phyloP scores from a whole-genome alignment of 2,888 invertebrate genomes.

The Mechanitis messenoides region DNA sequence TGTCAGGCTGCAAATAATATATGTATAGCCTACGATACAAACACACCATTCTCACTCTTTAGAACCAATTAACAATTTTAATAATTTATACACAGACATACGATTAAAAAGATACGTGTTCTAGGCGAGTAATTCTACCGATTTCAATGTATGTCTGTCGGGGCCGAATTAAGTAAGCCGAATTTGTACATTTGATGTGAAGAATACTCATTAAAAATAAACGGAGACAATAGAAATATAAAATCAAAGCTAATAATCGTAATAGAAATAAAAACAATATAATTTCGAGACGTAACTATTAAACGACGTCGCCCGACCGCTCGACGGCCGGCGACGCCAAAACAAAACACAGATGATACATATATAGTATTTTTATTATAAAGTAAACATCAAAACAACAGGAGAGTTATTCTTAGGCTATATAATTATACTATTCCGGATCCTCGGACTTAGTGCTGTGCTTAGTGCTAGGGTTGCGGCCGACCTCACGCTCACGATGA shows the following conservation, averaged over 20 bases:
- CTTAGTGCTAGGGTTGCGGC: slow-evolving; percentile 45
- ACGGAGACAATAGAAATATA: neutral
- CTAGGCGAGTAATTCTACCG: slow-evolving; percentile 18
- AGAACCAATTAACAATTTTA: slow-evolving; percentile 40
- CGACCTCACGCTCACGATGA: slow-evolving; percentile 75
- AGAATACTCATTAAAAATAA: slow-evolving; percentile 23
- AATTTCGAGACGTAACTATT: too few species aligned
- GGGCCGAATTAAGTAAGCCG: slow-evolving; percentile 20
- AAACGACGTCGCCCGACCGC: neutral
- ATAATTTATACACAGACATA: slow-evolving; percentile 34
- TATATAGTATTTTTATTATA: slow-evolving; percentile 6
- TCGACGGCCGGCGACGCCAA: neutral
- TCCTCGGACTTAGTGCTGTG: slow-evolving; percentile 6
- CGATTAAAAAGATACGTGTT: slow-evolving; percentile 31
- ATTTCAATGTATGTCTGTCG: slow-evolving; percentile 16
- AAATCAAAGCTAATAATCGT: neutral
- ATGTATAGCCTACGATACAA: slow-evolving; percentile 49
- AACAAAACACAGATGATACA: slow-evolving; percentile 3
- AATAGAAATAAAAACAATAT: neutral
- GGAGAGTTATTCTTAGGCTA: slow-evolving; percentile 6
- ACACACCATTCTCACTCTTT: slow-evolving; percentile 40
- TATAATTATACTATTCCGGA: slow-evolving; percentile 6
- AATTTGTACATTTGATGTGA: slow-evolving; percentile 32
- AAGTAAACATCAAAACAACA: slow-evolving; percentile 6
- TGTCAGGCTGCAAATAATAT: slow-evolving; percentile 57